Conservation (phyloP, 2,113 vertebrate species). For the Catagonus wagneri region DNA sequence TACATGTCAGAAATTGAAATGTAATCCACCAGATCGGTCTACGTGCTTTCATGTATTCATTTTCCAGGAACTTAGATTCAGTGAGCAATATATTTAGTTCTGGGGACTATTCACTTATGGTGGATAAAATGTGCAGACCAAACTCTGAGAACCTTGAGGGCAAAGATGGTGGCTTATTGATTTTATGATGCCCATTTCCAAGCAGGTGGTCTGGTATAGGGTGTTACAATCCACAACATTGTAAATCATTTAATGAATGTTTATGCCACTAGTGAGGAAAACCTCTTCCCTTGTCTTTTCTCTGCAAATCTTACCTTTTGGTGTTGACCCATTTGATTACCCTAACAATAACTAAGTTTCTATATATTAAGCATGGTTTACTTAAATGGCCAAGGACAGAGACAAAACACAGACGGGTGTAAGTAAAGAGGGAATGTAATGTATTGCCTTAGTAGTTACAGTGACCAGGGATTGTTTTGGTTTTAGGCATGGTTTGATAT, state of each 20-base stretch:
- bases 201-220: neutral
- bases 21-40: slow-evolving; percentile 22
- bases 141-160: neutral
- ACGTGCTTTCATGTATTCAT: neutral
- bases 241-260: neutral
- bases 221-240: too few species aligned
- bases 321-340: neutral
- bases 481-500: neutral
- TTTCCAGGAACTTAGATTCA: neutral
- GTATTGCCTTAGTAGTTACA: neutral
- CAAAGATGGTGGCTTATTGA: neutral
- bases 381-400: neutral
- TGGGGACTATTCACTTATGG: neutral
- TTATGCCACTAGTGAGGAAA: neutral
- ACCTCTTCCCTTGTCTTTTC: neutral
- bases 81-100: neutral
- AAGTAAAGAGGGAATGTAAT: neutral
- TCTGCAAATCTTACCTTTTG: neutral
- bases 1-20: neutral
- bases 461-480: neutral
- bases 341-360: neutral
- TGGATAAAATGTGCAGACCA: neutral
- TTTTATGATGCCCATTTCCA: neutral
- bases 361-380: neutral
- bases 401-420: neutral